A percentile compares a stretch with the other conserved stretches of the same genome.
These are phyloP conservation scores for Brenthis hecate DNA, from an alignment of 2,888 invertebrate genomes.

Conservation along the genomic window DNA sequence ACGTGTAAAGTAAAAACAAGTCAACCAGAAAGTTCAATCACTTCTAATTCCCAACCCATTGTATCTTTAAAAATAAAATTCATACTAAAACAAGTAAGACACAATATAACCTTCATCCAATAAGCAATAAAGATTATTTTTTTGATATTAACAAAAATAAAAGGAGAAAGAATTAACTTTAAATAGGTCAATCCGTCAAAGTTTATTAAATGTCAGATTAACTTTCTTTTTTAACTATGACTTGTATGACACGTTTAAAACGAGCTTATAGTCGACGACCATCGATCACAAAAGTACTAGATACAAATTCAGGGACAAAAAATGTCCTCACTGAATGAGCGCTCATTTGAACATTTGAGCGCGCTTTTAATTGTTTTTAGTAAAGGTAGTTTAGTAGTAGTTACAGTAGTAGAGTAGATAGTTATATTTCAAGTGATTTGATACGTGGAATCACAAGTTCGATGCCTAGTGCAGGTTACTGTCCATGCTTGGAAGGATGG, in stretches of 20 bases:
- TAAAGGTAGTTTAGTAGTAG: too few species aligned
- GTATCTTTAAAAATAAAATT: constrained; percentile 60
- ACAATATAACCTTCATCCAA: constrained; percentile 43
- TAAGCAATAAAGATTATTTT: constrained; percentile 31
- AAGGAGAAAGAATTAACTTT: too few species aligned
- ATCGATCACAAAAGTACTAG: too few species aligned
- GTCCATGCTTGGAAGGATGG: too few species aligned
- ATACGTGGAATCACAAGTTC: too few species aligned
- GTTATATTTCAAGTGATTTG: too few species aligned
- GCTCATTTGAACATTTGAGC: neutral
- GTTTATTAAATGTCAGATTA: constrained; percentile 70
- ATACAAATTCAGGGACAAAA: too few species aligned
- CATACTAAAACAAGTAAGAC: constrained; percentile 50
- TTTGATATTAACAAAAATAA: neutral
- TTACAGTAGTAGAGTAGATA: too few species aligned
- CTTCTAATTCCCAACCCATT: constrained; percentile 50
- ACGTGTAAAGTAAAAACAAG: constrained; percentile 49
- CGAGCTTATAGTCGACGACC: neutral
- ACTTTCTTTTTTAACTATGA: constrained; percentile 47
- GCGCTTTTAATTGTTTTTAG: too few species aligned
- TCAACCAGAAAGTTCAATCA: constrained; percentile 69
- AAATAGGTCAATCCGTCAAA: constrained; percentile 53
- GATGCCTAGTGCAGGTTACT: too few species aligned
- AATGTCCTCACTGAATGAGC: too few species aligned
- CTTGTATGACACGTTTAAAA: constrained; percentile 3